Evolutionary conservation across 1,140 invertebrate species (phyloP), one percentile per base, ranked within the genome.

Genomic region (Lasioglossum albipes): DNA sequence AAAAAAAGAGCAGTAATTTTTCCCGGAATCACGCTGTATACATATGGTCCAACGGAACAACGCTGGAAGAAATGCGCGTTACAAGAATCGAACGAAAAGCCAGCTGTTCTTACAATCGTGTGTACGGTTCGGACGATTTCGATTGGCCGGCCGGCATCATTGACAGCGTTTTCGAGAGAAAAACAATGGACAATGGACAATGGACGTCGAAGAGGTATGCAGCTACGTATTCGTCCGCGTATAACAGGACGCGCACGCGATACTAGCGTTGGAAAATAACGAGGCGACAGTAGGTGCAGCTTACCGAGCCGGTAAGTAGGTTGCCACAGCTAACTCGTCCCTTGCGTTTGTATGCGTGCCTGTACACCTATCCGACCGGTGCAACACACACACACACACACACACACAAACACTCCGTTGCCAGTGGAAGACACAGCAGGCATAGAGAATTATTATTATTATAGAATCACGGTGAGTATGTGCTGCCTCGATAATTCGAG

Each of bases 251-350:
- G 22, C 27, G 18, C 49, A 31, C 27, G 18, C 49, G 22, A 65
- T 59, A 45, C 18, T 71, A 42, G 45, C 41, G 70, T 70, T 42
- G 61, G 54, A 84, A 73, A 62, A 69, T 68, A 84, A 83, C 71
- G 27, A 42, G 59, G 13, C 49, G 80, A 65, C 27, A 71, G 72
- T 83, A 71, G 81, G 72, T 79, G 80, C 83, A 80, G 82, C 65
- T 74, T 80, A 79, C 57, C 61, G 42, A 65, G 82, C 42, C 70
- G 75, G 67, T 87, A 88, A 89, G 82, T 87, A 83, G 84, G 85
- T 84, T 87, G 83, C 81, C 73, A 70, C 79, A 83, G 73, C 71
- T 83, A 82, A 84, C 59, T 72, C 41, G 61, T 65, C 59, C 59
- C 71, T 36, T 22, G 66, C 45, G 45, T 49, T 12, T 49, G 10